Conservation (phyloP, 2,888 invertebrate species). For the Thera britannica region DNA sequence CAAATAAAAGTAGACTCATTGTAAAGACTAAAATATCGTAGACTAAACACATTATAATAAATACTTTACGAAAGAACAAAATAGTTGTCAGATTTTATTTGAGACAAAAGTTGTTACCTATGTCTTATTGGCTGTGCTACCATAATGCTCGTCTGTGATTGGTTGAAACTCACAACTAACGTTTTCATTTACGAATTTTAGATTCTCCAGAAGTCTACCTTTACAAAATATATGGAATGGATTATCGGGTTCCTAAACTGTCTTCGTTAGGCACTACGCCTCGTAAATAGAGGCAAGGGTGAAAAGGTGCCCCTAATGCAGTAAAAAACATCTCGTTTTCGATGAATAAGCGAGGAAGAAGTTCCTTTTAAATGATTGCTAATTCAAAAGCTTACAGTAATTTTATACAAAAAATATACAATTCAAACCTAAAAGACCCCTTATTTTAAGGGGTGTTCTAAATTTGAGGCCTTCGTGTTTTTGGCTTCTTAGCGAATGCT, state of each 20-base stretch:
- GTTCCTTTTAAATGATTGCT: slow-evolving; percentile 56
- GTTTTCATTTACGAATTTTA: neutral
- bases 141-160: neutral
- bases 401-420: slow-evolving; percentile 62
- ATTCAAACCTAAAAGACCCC: slow-evolving; percentile 23
- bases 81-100: neutral
- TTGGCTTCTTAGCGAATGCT: no score
- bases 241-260: slow-evolving; percentile 62
- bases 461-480: no score
- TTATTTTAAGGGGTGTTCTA: no score
- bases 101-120: neutral
- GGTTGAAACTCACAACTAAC: neutral
- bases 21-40: neutral
- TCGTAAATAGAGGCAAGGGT: neutral
- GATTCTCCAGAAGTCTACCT: neutral
- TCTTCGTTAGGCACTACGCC: slow-evolving; percentile 19
- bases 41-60: neutral
- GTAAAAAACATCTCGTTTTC: neutral
- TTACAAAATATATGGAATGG: slow-evolving; percentile 63
- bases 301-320: neutral
- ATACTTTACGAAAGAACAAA: neutral
- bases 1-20: neutral
- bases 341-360: slow-evolving; percentile 66
- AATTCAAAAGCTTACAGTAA: slow-evolving; percentile 60
- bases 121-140: neutral